Evolutionary conservation across 2,888 invertebrate genomes (phyloP), one percentile per base, ranked within the genome.

Genomic region (Halocaridina rubra): DNA sequence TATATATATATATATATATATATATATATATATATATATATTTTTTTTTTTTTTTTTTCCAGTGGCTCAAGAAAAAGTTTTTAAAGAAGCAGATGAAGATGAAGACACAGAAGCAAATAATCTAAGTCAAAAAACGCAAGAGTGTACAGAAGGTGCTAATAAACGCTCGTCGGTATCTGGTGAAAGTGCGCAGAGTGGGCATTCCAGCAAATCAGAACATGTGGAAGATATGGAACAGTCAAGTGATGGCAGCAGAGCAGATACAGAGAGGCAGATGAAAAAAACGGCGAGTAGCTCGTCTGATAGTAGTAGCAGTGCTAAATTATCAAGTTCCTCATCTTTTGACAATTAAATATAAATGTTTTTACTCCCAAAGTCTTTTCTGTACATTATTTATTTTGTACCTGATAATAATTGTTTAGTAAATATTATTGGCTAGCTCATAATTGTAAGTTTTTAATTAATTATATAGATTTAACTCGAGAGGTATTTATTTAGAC

Each of bases 151-250:
- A 1, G 46, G 33, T 29, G 57, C 46, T 39, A 27, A 79, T 24
- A 67, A 84, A 22, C 69, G 69, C 10, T 32, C 69, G 16, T 69
- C 77, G 19, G 71, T 69, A 10, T 46, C 77, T 1, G 64, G 75
- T 13, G 77, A 61, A 22, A 57, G 69, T 5, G 71, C 32, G 8
- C 77, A 82, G 32, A 69, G 69, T 27, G 77, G 82, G 2, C 72
- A 74, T 22, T 80, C 80, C 24, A 80, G 72, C 19, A 80, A 80
- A 59, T 80, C 80, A n/a, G 80, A 80, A 30, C 82, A 64, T 8
- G 57, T 77, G 10, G 82, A 82, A 19, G 81, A 82, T 32, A 82
- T 82, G 82, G 82, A 82, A 46, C 82, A 82, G 61, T 82, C 82
- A 16, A 82, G 82, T 22, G 77, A 82, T 71, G 82, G 82, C 16